These are phyloP conservation scores for Aleiodes leptofemur DNA, from an alignment of 2,888 invertebrate species.

Conservation along the genomic window DNA sequence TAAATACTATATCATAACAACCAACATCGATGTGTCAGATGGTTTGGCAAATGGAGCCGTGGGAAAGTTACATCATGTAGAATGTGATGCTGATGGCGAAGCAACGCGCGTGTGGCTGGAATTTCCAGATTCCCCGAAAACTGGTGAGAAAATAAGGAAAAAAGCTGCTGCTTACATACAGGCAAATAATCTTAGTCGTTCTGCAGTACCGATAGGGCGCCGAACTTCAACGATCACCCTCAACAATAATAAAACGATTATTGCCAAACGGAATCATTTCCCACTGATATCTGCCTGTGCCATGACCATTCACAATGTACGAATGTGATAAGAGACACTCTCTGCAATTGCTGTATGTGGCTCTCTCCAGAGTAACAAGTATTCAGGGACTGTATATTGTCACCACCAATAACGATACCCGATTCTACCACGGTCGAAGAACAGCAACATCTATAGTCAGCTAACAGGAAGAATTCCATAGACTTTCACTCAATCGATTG, in stretches of 20 bases:
- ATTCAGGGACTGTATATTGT: constrained; percentile 52
- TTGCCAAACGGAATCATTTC: constrained; percentile 49
- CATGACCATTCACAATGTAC: constrained; percentile 53
- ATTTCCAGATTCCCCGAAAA: constrained; percentile 17
- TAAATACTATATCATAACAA: constrained; percentile 58
- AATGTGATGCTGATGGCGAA: constrained; percentile 47
- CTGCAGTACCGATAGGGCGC: background rate
- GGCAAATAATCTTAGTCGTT: constrained; percentile 3
- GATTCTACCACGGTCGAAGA: constrained; percentile 33
- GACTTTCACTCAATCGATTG: background rate
- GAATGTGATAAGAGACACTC: constrained; percentile 41
- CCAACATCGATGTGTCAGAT: constrained; percentile 65
- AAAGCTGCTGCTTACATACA: background rate
- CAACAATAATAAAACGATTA: constrained; percentile 29
- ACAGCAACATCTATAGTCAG: background rate
- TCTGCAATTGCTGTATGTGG: constrained; percentile 57
- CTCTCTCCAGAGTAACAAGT: constrained; percentile 58
- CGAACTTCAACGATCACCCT: background rate
- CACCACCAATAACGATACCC: constrained; percentile 11
- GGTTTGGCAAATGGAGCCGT: constrained; percentile 64
- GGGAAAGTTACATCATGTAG: constrained; percentile 60
- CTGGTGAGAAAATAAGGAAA: constrained; percentile 28
- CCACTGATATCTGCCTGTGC: constrained; percentile 49
- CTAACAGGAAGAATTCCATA: background rate
- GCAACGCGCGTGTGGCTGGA: constrained; percentile 35